A percentile compares a stretch with the other conserved stretches of the same genome.
Evolutionary conservation across 1,140 invertebrate species (phyloP).

Genomic region (Leptestheria dahalacensis): DNA sequence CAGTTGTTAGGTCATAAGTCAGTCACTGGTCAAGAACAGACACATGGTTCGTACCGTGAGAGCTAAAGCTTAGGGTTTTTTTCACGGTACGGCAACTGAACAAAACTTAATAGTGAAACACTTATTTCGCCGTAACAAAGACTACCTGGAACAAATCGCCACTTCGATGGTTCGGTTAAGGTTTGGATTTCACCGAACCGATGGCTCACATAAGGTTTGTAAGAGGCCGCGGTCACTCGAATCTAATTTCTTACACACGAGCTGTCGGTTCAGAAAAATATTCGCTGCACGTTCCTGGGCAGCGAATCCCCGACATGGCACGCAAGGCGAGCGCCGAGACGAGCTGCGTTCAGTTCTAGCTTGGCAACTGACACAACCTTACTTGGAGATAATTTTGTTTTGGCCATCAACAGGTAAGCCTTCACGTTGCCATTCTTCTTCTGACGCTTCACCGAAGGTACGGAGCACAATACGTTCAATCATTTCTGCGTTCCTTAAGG

Average conservation of each 20-base stretch:
- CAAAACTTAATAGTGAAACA: no score
- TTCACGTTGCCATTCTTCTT: background rate
- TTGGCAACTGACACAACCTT: background rate
- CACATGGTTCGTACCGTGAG: no score
- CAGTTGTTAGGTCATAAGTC: no score
- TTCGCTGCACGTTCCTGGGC: background rate
- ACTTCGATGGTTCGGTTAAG: background rate
- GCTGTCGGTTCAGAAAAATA: slow-evolving; percentile 18
- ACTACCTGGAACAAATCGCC: slow-evolving; percentile 5
- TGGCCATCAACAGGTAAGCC: background rate
- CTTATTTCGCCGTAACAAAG: no score
- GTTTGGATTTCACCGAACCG: background rate
- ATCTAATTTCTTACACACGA: background rate
- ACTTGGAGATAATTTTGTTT: background rate
- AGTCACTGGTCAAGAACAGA: no score
- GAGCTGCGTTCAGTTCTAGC: background rate
- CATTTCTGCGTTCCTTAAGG: slow-evolving; percentile 2
- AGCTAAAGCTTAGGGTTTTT: no score
- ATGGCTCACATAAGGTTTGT: slow-evolving; percentile 1
- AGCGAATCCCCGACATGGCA: background rate
- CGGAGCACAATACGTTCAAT: background rate
- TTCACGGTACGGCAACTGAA: no score
- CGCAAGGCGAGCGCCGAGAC: background rate
- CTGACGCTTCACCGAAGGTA: background rate
- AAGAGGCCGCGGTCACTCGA: background rate